Evolutionary conservation across 2,888 invertebrate species (phyloP).

Genomic region (Microplitis manilae): DNA sequence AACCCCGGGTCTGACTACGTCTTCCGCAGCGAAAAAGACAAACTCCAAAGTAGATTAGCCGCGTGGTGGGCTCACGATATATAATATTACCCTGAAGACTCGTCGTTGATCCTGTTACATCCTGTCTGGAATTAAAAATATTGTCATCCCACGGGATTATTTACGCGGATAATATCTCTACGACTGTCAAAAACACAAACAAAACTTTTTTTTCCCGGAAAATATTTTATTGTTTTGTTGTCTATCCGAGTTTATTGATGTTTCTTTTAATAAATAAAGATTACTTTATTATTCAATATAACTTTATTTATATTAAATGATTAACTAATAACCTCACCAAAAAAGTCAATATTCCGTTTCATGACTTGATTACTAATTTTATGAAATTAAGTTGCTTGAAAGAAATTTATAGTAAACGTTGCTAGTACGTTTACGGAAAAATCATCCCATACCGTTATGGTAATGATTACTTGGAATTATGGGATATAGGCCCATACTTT

Average conservation of each 20-base stretch:
- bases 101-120: constrained; percentile 66
- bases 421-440: too few species aligned
- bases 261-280: background rate
- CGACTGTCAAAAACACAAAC: constrained; percentile 62
- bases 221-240: background rate
- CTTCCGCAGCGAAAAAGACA: constrained; percentile 22
- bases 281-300: background rate
- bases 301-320: too few species aligned
- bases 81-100: constrained; percentile 65
- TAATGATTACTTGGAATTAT: too few species aligned
- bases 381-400: too few species aligned
- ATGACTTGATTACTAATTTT: too few species aligned
- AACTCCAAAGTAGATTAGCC: constrained; percentile 64
- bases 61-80: constrained; percentile 50
- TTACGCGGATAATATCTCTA: constrained; percentile 62
- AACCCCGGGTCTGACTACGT: constrained; percentile 56
- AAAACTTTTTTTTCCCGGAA: constrained; percentile 53
- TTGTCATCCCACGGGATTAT: constrained; percentile 67
- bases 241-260: background rate
- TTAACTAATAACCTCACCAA: too few species aligned
- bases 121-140: constrained; percentile 68
- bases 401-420: too few species aligned
- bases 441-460: too few species aligned
- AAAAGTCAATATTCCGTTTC: too few species aligned
- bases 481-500: too few species aligned